Percentiles rank a stretch among this genome's conserved stretches.
Evolutionary conservation across 2,797 vertebrate species (phyloP).

Genomic region (Myotis vivesi): DNA sequence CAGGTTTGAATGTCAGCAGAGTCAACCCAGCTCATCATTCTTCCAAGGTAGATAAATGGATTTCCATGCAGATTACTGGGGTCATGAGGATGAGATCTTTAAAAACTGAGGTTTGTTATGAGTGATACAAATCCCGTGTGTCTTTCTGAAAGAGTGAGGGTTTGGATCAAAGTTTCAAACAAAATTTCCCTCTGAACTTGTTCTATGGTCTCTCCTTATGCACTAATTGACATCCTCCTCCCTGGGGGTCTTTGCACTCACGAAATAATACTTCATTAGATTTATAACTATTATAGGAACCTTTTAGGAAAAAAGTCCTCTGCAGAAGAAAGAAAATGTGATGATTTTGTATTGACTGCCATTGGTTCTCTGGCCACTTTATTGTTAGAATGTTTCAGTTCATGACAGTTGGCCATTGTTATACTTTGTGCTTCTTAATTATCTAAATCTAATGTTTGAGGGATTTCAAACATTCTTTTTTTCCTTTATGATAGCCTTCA

Average conservation of each 20-base stretch:
- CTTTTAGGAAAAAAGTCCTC: slow-evolving; percentile 64
- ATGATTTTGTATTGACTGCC: slow-evolving; percentile 55
- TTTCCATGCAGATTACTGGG: slow-evolving; percentile 80
- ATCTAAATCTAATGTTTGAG: slow-evolving; percentile 27
- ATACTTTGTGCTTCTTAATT: slow-evolving; percentile 63
- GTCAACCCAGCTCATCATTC: slow-evolving; percentile 83
- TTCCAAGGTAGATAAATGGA: slow-evolving; percentile 85
- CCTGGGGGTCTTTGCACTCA: slow-evolving; percentile 63
- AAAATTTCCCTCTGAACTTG: slow-evolving; percentile 63
- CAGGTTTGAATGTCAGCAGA: slow-evolving; percentile 83
- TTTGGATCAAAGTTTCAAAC: slow-evolving; percentile 62
- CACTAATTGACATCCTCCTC: slow-evolving; percentile 50
- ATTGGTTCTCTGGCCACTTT: slow-evolving; percentile 43
- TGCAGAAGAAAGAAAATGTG: slow-evolving; percentile 67
- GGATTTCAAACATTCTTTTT: slow-evolving; percentile 56
- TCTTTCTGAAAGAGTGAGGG: slow-evolving; percentile 76
- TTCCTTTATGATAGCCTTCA: slow-evolving; percentile 85
- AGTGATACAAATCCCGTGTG: slow-evolving; percentile 67
- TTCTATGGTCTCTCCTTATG: slow-evolving; percentile 39
- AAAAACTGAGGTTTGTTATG: slow-evolving; percentile 76
- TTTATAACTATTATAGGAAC: slow-evolving; percentile 56
- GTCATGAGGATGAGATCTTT: slow-evolving; percentile 80
- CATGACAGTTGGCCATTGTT: slow-evolving; percentile 54
- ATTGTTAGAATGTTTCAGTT: slow-evolving; percentile 58
- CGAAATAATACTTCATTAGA: slow-evolving; percentile 45